These are phyloP conservation scores for Babyrousa celebensis DNA, from an alignment of 2,797 vertebrate species.

Conservation along the genomic window DNA sequence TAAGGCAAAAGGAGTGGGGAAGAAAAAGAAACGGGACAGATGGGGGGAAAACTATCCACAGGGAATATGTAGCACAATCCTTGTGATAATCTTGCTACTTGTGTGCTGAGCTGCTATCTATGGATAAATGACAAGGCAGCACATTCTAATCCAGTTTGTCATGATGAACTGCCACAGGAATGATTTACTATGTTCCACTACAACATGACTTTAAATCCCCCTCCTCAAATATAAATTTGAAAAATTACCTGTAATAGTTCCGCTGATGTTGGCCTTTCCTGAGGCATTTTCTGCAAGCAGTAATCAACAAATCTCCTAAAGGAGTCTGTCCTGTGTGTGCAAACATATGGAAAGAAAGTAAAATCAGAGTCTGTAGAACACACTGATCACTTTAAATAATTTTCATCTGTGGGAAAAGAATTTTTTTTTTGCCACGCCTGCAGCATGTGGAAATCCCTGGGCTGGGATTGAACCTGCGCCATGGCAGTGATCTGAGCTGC, in stretches of 20 bases:
- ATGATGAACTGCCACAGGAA: neutral
- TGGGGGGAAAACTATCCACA: neutral
- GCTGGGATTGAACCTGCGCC: no score
- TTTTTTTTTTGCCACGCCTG: no score
- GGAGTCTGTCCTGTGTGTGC: conserved; percentile 95
- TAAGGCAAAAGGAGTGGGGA: neutral
- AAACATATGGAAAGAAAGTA: conserved; percentile 80
- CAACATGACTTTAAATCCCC: neutral
- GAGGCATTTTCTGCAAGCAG: conserved; percentile 99
- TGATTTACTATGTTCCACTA: neutral
- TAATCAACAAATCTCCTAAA: conserved; percentile 99
- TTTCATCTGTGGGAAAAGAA: conserved; percentile 39
- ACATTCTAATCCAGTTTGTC: neutral
- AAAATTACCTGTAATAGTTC: conserved; percentile 97
- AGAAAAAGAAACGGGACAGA: neutral
- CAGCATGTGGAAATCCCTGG: no score
- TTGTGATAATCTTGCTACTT: neutral
- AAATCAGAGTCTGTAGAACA: conserved; percentile 58
- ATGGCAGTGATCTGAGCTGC: no score
- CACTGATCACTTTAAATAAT: neutral
- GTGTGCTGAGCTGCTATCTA: neutral
- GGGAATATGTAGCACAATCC: neutral
- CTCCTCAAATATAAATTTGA: conserved; percentile 75
- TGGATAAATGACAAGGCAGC: conserved; percentile 14
- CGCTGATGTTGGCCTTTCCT: conserved; percentile 98